A percentile compares a stretch with the other conserved stretches of the same genome.
These are phyloP conservation scores for Philereme vetulata DNA, from an alignment of 2,888 invertebrate species.

Conservation along the genomic window DNA sequence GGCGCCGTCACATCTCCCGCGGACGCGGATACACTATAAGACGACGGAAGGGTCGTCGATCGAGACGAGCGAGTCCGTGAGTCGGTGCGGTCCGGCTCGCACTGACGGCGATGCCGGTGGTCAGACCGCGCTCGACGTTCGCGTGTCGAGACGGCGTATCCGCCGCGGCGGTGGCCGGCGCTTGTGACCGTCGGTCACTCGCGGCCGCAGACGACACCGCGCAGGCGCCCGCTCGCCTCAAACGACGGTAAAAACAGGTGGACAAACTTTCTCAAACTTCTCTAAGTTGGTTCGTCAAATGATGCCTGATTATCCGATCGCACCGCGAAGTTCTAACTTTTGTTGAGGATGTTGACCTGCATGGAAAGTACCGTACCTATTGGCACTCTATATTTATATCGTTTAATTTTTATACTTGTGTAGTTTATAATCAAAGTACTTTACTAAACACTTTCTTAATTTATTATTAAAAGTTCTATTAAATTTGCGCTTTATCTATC, in stretches of 20 bases:
- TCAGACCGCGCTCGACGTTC: neutral
- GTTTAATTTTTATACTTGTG: too few relatives aligned
- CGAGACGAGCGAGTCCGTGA: neutral
- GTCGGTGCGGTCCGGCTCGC: neutral
- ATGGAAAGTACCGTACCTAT: too few relatives aligned
- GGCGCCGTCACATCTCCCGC: constrained; percentile 44
- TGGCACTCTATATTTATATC: too few relatives aligned
- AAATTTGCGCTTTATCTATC: too few relatives aligned
- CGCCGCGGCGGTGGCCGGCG: neutral
- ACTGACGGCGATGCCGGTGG: neutral
- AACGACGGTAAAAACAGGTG: neutral
- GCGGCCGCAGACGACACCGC: neutral
- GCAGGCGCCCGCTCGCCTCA: neutral
- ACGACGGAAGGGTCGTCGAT: neutral
- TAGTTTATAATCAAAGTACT: too few relatives aligned
- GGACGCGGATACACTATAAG: neutral
- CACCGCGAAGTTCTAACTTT: too few relatives aligned
- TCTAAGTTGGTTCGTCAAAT: too few relatives aligned
- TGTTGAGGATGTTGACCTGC: too few relatives aligned
- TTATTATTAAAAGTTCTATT: too few relatives aligned
- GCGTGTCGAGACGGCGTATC: neutral
- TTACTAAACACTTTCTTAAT: too few relatives aligned
- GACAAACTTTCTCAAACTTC: neutral
- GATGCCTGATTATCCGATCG: too few relatives aligned
- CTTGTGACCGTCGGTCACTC: neutral